Conservation (phyloP, 2,797 vertebrate species). For the Myotis daubentonii region DNA sequence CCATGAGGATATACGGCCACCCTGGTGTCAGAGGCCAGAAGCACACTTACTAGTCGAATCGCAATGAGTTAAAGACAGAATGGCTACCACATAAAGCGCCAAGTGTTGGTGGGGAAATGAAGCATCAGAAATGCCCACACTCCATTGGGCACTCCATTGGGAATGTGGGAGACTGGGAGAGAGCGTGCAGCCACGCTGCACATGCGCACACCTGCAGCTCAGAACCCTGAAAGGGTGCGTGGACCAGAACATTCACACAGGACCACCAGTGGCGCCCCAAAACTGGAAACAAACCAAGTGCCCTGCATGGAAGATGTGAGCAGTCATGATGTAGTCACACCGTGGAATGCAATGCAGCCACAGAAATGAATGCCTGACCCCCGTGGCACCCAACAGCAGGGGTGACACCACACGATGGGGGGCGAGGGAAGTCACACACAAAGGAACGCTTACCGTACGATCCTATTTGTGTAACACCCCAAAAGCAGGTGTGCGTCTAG, state of each 20-base stretch:
- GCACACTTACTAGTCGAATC: accelerated
- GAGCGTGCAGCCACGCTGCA: accelerated
- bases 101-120: too few relatives aligned
- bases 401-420: accelerated
- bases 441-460: accelerated
- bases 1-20: accelerated
- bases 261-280: neutral
- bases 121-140: accelerated
- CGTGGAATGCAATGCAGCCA: accelerated
- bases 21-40: neutral
- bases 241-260: accelerated
- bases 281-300: neutral
- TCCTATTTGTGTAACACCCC: neutral
- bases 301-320: accelerated
- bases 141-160: accelerated
- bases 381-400: accelerated
- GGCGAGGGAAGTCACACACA: accelerated
- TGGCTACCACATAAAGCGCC: accelerated
- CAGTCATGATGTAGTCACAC: neutral
- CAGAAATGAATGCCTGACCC: neutral
- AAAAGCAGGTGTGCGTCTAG: neutral
- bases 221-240: accelerated
- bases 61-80: too few relatives aligned
- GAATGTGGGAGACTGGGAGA: neutral
- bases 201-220: accelerated